phyloP scores from a whole-genome alignment of 2,888 invertebrate genomes.

The Hoplodrina ambigua region DNA sequence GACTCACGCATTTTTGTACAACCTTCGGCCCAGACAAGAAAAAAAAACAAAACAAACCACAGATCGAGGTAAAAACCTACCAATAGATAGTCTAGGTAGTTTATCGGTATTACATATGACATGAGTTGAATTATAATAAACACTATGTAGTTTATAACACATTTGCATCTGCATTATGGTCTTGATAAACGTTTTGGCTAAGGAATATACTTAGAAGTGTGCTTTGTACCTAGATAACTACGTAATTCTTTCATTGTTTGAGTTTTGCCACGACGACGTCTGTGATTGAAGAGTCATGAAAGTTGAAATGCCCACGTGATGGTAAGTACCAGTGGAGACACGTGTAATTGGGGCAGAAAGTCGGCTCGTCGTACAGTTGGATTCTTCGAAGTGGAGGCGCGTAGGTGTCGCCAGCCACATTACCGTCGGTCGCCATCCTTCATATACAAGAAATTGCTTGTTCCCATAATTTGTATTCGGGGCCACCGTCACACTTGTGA shows the following conservation, averaged over 20 bases:
- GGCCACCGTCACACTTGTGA: conserved; percentile 87
- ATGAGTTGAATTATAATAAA: neutral
- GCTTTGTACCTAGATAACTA: neutral
- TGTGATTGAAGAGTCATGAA: conserved; percentile 45
- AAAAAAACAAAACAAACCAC: conserved; percentile 65
- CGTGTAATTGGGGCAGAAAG: conserved; percentile 84
- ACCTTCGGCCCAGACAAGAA: conserved; percentile 81
- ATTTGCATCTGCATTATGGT: neutral
- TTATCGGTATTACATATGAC: neutral
- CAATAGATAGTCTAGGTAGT: conserved; percentile 27
- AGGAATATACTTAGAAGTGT: conserved; percentile 3
- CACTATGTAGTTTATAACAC: neutral
- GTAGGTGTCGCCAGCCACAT: conserved; percentile 85
- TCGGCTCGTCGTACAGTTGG: conserved; percentile 81
- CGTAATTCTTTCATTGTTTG: conserved; percentile 2
- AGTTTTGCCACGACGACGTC: neutral
- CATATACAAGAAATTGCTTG: conserved; percentile 87
- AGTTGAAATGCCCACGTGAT: conserved; percentile 60
- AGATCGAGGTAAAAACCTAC: conserved; percentile 31
- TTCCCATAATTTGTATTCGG: conserved; percentile 89
- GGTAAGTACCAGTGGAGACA: conserved; percentile 56
- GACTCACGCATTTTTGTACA: conserved; percentile 80
- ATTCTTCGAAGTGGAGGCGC: conserved; percentile 84
- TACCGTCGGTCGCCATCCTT: conserved; percentile 82
- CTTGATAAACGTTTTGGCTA: neutral